Evolutionary conservation across 2,797 vertebrate species (phyloP).

Genomic region (Sebastiscus albofasciatus): DNA sequence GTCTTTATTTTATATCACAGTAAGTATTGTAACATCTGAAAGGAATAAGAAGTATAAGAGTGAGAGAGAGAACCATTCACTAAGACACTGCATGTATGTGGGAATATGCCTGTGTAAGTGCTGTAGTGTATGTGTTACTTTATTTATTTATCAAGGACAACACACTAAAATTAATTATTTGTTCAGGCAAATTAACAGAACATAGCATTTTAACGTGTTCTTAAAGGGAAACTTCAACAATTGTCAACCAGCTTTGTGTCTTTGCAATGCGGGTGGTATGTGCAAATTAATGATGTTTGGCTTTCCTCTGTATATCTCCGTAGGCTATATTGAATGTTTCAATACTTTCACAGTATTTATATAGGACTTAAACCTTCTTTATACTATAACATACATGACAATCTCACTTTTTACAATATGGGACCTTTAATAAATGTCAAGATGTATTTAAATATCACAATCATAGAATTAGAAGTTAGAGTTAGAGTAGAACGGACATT

Average conservation of each 20-base stretch:
- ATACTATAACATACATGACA: too few species aligned
- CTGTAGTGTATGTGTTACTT: background rate
- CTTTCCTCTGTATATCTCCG: too few species aligned
- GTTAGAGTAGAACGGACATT: background rate
- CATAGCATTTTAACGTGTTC: background rate
- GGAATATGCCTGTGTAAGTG: background rate
- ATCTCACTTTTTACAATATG: too few species aligned
- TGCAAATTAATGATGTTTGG: too few species aligned
- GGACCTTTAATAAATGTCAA: too few species aligned
- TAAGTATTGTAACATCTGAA: background rate
- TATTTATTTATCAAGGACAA: background rate
- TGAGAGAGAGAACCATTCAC: background rate
- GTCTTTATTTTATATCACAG: background rate
- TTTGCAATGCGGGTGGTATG: background rate
- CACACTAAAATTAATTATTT: background rate
- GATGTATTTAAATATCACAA: too few species aligned
- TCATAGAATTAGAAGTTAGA: background rate
- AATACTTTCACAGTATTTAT: too few species aligned
- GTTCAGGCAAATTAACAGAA: background rate
- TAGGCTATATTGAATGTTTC: too few species aligned
- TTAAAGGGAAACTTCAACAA: background rate
- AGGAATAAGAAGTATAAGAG: background rate
- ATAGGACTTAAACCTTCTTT: too few species aligned
- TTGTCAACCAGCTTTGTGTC: background rate
- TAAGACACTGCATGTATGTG: background rate